Evolutionary conservation across 2,797 vertebrate species (phyloP).

Genomic region (Carcharodon carcharias): DNA sequence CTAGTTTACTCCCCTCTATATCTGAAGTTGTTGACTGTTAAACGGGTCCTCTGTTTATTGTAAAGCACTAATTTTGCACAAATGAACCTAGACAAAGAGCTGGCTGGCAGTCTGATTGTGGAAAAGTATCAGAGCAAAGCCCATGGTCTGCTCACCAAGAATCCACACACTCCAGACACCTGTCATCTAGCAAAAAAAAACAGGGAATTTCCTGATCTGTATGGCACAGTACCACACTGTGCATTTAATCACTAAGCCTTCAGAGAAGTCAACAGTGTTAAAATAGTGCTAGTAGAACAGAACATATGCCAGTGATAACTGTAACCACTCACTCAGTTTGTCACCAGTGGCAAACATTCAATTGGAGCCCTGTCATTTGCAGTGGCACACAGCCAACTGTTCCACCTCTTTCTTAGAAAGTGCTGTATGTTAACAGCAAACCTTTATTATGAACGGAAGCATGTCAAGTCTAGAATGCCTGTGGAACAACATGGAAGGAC

Average conservation of each 20-base stretch:
- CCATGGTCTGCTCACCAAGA: background rate
- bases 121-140: background rate
- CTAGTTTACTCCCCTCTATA: background rate
- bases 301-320: background rate
- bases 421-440: background rate
- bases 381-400: background rate
- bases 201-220: background rate
- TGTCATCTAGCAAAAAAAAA: background rate
- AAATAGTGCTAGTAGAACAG: background rate
- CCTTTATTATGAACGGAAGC: background rate
- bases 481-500: conserved; percentile 7
- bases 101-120: background rate
- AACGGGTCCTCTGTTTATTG: too few species aligned
- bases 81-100: background rate
- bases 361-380: background rate
- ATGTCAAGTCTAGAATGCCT: background rate
- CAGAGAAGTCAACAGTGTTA: background rate
- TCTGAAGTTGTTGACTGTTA: background rate
- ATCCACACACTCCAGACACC: background rate
- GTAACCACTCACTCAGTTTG: background rate
- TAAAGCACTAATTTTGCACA: background rate
- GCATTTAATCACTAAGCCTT: background rate
- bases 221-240: background rate
- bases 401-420: conserved; percentile 16
- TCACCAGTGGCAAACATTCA: background rate